These are phyloP conservation scores for Bombus cullumanus DNA, from an alignment of 1,140 invertebrate species.

Conservation along the genomic window DNA sequence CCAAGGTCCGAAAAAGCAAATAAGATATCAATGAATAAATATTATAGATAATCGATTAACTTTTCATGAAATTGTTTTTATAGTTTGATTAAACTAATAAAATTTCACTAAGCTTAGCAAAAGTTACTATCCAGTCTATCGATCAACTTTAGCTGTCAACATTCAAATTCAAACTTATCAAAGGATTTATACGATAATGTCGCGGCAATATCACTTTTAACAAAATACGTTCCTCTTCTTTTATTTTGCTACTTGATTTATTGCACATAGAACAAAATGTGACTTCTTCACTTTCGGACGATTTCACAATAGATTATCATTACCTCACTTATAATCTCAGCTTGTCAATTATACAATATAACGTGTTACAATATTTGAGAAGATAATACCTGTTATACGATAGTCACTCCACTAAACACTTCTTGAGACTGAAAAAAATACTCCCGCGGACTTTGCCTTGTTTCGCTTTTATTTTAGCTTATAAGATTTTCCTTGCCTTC, in stretches of 20 bases:
- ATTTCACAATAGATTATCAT: background rate
- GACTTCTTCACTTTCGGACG: background rate
- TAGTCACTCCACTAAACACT: slow-evolving; percentile 62
- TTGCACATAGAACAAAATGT: background rate
- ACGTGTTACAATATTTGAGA: background rate
- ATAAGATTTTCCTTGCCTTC: slow-evolving; percentile 71
- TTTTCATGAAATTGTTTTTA: background rate
- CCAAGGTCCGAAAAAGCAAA: too few species aligned
- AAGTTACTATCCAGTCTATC: background rate
- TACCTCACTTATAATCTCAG: background rate
- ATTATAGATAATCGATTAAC: background rate
- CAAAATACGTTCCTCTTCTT: background rate
- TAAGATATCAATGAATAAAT: too few species aligned
- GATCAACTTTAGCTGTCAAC: background rate
- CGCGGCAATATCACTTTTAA: background rate
- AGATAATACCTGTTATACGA: slow-evolving; percentile 66
- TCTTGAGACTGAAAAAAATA: slow-evolving; percentile 68
- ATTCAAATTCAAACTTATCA: background rate
- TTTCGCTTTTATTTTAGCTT: slow-evolving; percentile 81
- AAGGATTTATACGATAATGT: background rate
- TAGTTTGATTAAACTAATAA: background rate
- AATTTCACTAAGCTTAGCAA: background rate
- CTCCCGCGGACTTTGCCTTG: slow-evolving; percentile 69
- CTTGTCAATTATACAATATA: background rate
- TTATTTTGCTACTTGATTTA: background rate